Percentiles rank a stretch among this genome's conserved stretches.
phyloP scores from a whole-genome alignment of 64 coral and sea anemone genomes.

The Hydrozoanthus tunicans region DNA sequence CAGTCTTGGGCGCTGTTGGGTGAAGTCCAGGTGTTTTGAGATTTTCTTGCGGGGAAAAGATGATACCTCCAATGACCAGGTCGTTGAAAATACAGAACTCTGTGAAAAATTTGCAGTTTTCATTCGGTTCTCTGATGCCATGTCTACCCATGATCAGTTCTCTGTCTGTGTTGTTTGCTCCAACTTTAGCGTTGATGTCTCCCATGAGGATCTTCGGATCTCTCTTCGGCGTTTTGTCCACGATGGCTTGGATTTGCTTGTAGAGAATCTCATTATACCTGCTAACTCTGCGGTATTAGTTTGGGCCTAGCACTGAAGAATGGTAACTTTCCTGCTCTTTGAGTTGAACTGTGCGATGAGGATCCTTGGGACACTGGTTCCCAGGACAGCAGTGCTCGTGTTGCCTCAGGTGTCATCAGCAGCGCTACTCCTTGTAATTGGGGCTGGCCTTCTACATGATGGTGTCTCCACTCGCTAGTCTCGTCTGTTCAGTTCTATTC shows the following conservation, averaged over 20 bases:
- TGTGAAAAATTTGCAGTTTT: no score
- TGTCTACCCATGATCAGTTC: no score
- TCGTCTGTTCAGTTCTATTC: background rate
- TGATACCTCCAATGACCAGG: no score
- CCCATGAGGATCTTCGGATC: no score
- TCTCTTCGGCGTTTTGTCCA: no score
- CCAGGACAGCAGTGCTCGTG: background rate
- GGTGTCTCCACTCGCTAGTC: background rate
- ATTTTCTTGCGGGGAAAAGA: no score
- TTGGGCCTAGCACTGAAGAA: slow-evolving; percentile 36
- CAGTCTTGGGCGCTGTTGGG: no score
- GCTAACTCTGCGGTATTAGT: background rate
- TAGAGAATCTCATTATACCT: background rate
- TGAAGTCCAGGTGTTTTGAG: no score
- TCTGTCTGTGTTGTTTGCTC: no score
- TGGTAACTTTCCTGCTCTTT: slow-evolving; percentile 15
- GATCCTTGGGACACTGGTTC: background rate
- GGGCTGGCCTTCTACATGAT: background rate
- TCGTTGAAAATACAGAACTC: no score
- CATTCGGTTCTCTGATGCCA: no score
- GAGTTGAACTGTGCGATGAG: slow-evolving; percentile 31
- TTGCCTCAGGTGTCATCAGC: background rate
- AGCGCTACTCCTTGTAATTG: background rate
- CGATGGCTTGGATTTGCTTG: background rate
- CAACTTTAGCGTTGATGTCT: no score